Percentiles rank a stretch among this genome's conserved stretches.
Evolutionary conservation across 2,888 invertebrate species (phyloP).

Genomic region (Mamestra brassicae): DNA sequence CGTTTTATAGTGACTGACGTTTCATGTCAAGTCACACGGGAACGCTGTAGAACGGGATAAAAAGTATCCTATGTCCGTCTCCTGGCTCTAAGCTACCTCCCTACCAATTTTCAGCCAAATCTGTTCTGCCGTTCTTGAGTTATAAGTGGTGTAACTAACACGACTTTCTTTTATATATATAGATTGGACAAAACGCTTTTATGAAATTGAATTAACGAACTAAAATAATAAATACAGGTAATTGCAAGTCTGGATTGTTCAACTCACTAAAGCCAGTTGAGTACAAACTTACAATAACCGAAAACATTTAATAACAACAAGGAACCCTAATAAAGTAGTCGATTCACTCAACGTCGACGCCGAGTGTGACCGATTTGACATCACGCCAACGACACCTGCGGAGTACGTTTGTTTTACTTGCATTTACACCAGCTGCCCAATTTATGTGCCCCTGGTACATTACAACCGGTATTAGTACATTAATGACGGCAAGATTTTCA

Average conservation of each 20-base stretch:
- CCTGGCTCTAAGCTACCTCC: no score
- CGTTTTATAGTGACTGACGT: no score
- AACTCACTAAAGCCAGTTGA: background rate
- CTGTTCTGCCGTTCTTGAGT: no score
- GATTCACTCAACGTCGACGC: conserved; percentile 72
- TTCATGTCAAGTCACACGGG: no score
- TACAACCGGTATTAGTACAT: conserved; percentile 53
- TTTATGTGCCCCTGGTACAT: conserved; percentile 56
- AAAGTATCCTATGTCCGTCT: no score
- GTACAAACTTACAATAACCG: background rate
- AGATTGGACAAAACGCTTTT: no score
- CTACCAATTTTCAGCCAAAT: no score
- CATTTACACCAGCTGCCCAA: conserved; percentile 62
- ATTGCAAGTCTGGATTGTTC: background rate
- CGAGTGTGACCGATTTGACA: conserved; percentile 81
- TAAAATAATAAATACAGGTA: background rate
- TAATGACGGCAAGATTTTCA: conserved; percentile 40
- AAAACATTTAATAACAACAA: conserved; percentile 34
- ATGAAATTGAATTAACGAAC: no score
- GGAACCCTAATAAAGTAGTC: conserved; percentile 78
- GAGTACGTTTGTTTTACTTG: conserved; percentile 78
- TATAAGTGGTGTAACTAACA: no score
- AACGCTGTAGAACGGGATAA: no score
- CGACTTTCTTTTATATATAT: no score
- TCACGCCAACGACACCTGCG: conserved; percentile 82